Evolutionary conservation across 2,113 vertebrate genomes (phyloP), one percentile per base, ranked within the genome.

Genomic region (Salvelinus namaycush): DNA sequence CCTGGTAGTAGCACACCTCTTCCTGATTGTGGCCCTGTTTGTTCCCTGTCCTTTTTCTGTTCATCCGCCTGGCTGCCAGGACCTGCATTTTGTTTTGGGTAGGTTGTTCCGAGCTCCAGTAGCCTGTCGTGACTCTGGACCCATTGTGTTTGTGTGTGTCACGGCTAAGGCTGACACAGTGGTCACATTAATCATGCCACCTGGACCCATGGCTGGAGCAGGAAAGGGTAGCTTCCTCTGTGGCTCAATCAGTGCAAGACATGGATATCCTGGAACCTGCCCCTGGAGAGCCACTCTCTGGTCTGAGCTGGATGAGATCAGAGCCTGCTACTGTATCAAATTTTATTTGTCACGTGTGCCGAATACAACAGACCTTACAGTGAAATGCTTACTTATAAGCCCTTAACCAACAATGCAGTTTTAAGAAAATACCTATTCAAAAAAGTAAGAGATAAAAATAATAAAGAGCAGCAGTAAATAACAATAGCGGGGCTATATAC

Each of bases 231-330:
- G 73, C 82, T 92, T 92, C 90, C 87, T 79, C 70, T 71, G 82
- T 74, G 76, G 70, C 74, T 83, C 71, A 75, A 73, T 83, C 80
- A 84, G 77, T 83, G 68, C 31, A 76, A 75, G 66, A 14, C 73
- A 77, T 13, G 72, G 91, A 92, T 88, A 88, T 94, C 89, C 93
- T 93, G 79, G 77, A 64, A 54, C 39, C 49, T 18, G 51, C 51
- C 51, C 16, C 51, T 54, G 16, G 51, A 54, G 51, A 54, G 51
- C 51, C 16, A 54, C 16, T 16, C 13, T 3, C 16, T 54, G 51
- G 51, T 44, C 39, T 44, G 39, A 44, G 3, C 59, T 62, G 59
- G 59, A n/a, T 62, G 59, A 62, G n/a, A 22, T n/a, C 39, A 44
- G 39, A 44, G 39, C 39, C 39, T 44, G 59, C 16, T 4, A 54